A percentile compares a stretch with the other conserved stretches of the same genome.
phyloP scores from a whole-genome alignment of 2,797 vertebrate genomes.

The Eulemur mongoz region DNA sequence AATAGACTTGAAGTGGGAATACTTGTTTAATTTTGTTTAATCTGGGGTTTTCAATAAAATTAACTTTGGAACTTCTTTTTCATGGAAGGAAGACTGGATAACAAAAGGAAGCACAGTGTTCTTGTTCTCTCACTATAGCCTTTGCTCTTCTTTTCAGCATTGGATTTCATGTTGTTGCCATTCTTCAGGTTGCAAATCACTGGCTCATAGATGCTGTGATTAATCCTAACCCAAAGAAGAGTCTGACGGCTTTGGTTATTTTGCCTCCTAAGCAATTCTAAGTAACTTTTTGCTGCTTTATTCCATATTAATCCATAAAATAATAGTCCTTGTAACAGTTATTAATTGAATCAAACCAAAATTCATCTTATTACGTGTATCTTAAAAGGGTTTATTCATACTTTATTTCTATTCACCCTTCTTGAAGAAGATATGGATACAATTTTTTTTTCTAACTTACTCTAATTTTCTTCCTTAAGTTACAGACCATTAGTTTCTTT shows the following conservation, averaged over 20 bases:
- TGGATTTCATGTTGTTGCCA: neutral
- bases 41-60: neutral
- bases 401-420: neutral
- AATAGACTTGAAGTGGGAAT: neutral
- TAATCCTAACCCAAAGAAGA: neutral
- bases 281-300: neutral
- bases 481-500: neutral
- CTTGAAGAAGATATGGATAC: neutral
- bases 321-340: neutral
- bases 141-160: neutral
- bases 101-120: accelerated
- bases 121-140: neutral
- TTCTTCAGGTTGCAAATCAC: neutral
- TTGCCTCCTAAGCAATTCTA: neutral
- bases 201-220: neutral
- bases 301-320: neutral
- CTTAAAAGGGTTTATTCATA: neutral
- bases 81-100: neutral
- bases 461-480: neutral
- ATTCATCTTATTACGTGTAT: neutral
- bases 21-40: neutral
- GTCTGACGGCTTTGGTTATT: neutral
- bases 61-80: neutral
- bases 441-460: neutral
- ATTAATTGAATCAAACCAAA: neutral